Evolutionary conservation across 2,888 invertebrate species (phyloP).

Genomic region (Adelphocoris suturalis): DNA sequence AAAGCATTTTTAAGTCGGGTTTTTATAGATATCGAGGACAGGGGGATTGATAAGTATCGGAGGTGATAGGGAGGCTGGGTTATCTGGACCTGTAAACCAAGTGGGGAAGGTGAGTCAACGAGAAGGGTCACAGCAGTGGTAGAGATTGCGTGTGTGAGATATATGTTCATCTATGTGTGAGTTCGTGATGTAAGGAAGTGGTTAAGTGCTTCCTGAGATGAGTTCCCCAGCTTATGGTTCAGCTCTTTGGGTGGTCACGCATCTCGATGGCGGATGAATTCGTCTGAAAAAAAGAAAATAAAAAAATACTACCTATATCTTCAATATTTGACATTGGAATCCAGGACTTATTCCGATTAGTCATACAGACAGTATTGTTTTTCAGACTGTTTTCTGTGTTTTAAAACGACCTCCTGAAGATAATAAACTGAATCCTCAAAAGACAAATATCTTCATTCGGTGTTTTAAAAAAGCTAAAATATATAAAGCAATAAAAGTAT

Average conservation of each 20-base stretch:
- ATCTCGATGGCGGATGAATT: neutral
- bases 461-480: no score
- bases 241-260: neutral
- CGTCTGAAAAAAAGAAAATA: neutral
- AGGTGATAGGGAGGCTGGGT: neutral
- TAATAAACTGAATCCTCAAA: no score
- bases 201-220: neutral
- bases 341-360: no score
- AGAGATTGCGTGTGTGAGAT: no score
- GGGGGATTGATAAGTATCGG: constrained; percentile 7
- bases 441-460: no score
- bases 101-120: neutral
- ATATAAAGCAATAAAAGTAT: no score
- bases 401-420: no score
- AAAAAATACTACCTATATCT: no score
- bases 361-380: no score
- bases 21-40: constrained; percentile 43
- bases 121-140: neutral
- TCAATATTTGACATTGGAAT: no score
- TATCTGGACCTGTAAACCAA: neutral
- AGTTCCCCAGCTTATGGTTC: neutral
- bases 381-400: no score
- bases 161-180: no score
- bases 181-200: neutral
- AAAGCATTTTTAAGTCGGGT: constrained; percentile 68